Base-by-base conservation (phyloP, 2,797 vertebrate species). In the Malacoctenus gilli region DNA sequence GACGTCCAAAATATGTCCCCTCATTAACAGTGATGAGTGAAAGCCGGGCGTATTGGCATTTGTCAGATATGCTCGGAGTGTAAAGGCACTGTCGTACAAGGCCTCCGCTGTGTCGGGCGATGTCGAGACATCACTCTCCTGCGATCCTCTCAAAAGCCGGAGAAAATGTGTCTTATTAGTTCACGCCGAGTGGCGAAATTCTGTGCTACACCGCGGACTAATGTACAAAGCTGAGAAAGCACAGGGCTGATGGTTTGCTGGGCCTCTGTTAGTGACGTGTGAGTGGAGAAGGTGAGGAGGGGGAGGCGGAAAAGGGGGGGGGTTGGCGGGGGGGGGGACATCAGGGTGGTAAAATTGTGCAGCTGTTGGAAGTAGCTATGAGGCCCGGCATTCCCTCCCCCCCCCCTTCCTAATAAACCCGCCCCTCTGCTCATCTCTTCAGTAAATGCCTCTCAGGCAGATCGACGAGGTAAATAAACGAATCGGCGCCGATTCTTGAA, bases 101-200 rank as follows among this genome's bases (percentile, higher is more conserved):
- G 87, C 87, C 80, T 86, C 79, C 41, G 84, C 87, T 89, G 87
- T 91, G 89, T 85, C 59, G 79, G 83, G 67, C 42, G 77, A 79
- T 85, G 85, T 85, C 49, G 74, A 82, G 88, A 83, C 84, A 81
- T 86, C 81, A 87, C 84, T 85, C 85, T 77, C 75, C n/a, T 82
- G 87, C 71, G 49, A 84, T 79, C 59, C 59, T 65, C 79, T 80
- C 84, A 83, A 85, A 86, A 75, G 79, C 84, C 37, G 70, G 82
- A 87, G 84, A 90, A 87, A 89, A 79, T 70, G 65, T 37, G 69
- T 85, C 63, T 49, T 84, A 89, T 86, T 82, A 79, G 87, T 90
- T 96, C 90, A 85, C 94, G 82, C 0, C 2, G 55, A 65, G 84
- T 49, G 70, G 86, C 14, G 37, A 93, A 87, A 95, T 97, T 95